Evolutionary conservation across 2,888 invertebrate species (phyloP), one percentile per base, ranked within the genome.

Genomic region (Nomada fabriciana): DNA sequence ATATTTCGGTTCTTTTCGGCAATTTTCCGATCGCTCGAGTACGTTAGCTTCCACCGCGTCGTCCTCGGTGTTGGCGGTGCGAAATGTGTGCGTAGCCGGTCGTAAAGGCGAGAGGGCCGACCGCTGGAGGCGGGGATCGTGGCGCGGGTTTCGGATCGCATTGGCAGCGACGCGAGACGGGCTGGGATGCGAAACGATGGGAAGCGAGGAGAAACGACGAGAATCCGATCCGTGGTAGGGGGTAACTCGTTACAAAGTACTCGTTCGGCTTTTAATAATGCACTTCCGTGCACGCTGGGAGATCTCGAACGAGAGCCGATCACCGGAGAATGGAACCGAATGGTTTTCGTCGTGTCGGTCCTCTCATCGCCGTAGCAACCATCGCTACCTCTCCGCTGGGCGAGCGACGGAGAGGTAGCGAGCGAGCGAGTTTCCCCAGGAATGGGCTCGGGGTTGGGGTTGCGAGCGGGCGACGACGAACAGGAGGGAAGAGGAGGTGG

Each of bases 301-400:
- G 82, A 80, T 84, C 76, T 80, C 82, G 83, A 85, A 82, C 88
- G 81, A 75, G 83, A 86, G 76, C 85, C 88, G 88, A 88, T 87
- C 84, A 84, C 63, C 74, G 69, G 83, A 84, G 84, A 86, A 81
- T 80, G 82, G 82, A 81, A 83, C 80, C 82, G 85, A 87, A 88
- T 87, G 89, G 84, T 86, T 88, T 88, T 87, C 89, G 86, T 86
- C 86, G 84, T 67, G 79, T 70, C 73, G 63, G 61, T 74, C 73
- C 85, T 74, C 89, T 89, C 91, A 90, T 91, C 89, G 89, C 91
- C 91, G 90, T 91, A 90, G 90, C 89, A 90, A 91, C 90, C 81
- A 69, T 36, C 74, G 80, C 68, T 64, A 57, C 68, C 50, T 60
- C 57, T 43, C 25, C 36, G 57, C 42, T 59, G 42, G 15, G 67